phyloP scores from a whole-genome alignment of 2,797 vertebrate species.

The Acanthis flammea region DNA sequence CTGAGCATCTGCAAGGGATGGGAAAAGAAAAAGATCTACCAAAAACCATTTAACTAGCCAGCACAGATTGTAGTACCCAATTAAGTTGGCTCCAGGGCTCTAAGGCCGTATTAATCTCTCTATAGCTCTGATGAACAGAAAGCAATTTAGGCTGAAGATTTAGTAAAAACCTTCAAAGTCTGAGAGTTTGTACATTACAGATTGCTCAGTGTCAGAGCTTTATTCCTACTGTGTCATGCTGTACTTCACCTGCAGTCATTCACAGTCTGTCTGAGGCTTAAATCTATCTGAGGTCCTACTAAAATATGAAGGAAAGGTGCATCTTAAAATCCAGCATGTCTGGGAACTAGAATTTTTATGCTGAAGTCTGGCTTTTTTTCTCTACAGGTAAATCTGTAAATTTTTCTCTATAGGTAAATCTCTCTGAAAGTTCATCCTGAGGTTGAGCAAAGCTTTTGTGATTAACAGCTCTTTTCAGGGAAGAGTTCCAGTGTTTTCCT shows the following conservation, averaged over 20 bases:
- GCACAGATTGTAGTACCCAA: neutral
- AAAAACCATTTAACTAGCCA: neutral
- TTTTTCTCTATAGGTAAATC: neutral
- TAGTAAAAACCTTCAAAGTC: neutral
- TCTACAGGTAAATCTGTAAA: neutral
- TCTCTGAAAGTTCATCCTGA: neutral
- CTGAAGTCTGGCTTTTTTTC: neutral
- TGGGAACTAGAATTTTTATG: neutral
- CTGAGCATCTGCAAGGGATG: neutral
- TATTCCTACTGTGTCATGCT: neutral
- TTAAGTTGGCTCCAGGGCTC: neutral
- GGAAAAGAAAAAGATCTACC: neutral
- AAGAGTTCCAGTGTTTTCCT: neutral
- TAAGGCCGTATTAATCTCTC: neutral
- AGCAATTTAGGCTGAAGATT: conserved; percentile 1
- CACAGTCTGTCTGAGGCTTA: neutral
- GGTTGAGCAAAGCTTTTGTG: neutral
- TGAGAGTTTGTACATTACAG: neutral
- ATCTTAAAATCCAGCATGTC: neutral
- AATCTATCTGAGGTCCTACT: neutral
- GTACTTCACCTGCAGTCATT: neutral
- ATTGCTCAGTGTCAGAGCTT: neutral
- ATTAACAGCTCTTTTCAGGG: neutral
- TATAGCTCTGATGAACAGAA: neutral
- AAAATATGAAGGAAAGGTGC: neutral